A percentile compares a stretch with the other conserved stretches of the same genome.
phyloP scores from a whole-genome alignment of 2,888 invertebrate genomes.

The Andrena haemorrhoa region DNA sequence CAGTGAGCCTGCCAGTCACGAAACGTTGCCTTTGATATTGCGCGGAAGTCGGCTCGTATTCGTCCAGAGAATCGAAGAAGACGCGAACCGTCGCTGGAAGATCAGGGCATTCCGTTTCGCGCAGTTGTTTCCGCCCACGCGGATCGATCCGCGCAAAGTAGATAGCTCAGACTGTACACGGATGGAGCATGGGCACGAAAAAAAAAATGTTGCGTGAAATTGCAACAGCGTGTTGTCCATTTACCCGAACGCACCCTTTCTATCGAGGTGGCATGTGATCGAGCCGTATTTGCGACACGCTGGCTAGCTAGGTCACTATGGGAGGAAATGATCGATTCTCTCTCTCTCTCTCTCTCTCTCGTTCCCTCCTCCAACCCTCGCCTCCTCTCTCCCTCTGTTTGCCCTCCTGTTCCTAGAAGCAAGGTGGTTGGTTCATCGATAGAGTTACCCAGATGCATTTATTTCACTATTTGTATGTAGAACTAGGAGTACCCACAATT shows the following conservation, averaged over 20 bases:
- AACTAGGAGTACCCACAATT: conserved; percentile 1
- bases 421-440: conserved; percentile 34
- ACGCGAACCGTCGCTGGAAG: conserved; percentile 33
- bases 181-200: conserved; percentile 8
- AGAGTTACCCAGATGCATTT: conserved; percentile 45
- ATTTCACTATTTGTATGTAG: conserved; percentile 19
- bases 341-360: not conserved
- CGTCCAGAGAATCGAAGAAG: not conserved
- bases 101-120: conserved; percentile 47
- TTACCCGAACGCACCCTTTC: not conserved
- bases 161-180: conserved; percentile 34
- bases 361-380: not conserved
- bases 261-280: not conserved
- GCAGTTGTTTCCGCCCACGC: conserved; percentile 59
- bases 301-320: conserved; percentile 43
- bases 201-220: conserved; percentile 34
- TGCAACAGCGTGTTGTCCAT: conserved; percentile 30
- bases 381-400: conserved; percentile 4
- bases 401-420: conserved; percentile 15
- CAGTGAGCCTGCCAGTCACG: no score
- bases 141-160: conserved; percentile 60
- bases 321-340: conserved; percentile 60
- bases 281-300: conserved; percentile 41
- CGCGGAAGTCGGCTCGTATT: not conserved
- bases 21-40: not conserved